Evolutionary conservation across 2,888 invertebrate species (phyloP).

Genomic region (Ectemnius cavifrons): DNA sequence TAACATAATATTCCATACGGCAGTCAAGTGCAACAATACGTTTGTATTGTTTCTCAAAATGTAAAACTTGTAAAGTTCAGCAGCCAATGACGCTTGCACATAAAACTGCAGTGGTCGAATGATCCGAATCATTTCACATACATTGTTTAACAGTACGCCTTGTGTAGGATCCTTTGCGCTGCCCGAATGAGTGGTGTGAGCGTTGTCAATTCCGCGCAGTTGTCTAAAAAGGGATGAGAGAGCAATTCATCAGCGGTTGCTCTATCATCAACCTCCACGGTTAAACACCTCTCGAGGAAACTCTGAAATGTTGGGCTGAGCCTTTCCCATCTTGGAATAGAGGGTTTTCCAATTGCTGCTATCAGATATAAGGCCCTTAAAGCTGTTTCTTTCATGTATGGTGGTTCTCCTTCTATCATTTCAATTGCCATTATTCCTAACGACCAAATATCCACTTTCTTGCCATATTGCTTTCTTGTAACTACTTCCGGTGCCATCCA

Average conservation of each 20-base stretch:
- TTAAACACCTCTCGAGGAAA: slow-evolving; percentile 93
- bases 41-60: not conserved
- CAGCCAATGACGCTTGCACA: not conserved
- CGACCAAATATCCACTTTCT: slow-evolving; percentile 96
- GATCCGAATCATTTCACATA: not conserved
- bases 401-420: slow-evolving; percentile 98
- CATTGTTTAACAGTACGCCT: slow-evolving; percentile 69
- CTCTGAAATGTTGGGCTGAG: slow-evolving; percentile 88
- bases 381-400: slow-evolving; percentile 97
- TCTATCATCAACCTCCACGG: slow-evolving; percentile 89
- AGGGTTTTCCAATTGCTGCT: slow-evolving; percentile 96
- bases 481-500: slow-evolving; percentile 99
- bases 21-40: not conserved
- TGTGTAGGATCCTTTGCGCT: slow-evolving; percentile 91
- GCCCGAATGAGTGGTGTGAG: slow-evolving; percentile 94
- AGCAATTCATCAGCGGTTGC: slow-evolving; percentile 89
- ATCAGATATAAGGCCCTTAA: slow-evolving; percentile 95
- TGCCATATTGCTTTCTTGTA: slow-evolving; percentile 94
- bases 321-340: slow-evolving; percentile 90
- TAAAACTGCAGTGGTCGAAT: not conserved
- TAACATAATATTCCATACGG: not conserved
- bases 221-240: slow-evolving; percentile 88
- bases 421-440: slow-evolving; percentile 99
- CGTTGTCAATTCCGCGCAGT: slow-evolving; percentile 89
- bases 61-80: not conserved